These are phyloP conservation scores for Antheraea pernyi DNA, from an alignment of 1,140 invertebrate genomes.

Conservation along the genomic window DNA sequence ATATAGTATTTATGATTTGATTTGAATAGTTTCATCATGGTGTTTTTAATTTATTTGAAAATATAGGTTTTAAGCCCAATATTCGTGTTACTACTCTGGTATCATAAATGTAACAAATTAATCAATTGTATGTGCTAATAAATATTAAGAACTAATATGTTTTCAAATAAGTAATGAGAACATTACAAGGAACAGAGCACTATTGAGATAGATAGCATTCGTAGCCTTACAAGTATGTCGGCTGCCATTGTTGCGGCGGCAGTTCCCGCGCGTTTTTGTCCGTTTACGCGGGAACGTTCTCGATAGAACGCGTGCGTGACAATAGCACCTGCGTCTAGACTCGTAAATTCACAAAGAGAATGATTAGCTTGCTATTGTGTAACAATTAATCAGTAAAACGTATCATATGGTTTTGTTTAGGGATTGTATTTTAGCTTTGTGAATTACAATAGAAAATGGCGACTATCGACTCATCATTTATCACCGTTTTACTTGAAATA, in stretches of 20 bases:
- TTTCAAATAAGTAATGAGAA: constrained; percentile 58
- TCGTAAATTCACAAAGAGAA: constrained; percentile 55
- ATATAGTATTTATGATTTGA: too few relatives aligned
- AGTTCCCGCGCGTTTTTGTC: constrained; percentile 75
- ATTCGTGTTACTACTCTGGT: too few relatives aligned
- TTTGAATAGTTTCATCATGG: too few relatives aligned
- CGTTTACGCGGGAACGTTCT: constrained; percentile 75
- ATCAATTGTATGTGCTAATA: too few relatives aligned
- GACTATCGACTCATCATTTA: too few relatives aligned
- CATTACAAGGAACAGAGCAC: constrained; percentile 55
- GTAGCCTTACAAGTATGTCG: constrained; percentile 66
- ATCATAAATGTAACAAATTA: too few relatives aligned
- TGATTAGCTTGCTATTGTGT: constrained; percentile 65
- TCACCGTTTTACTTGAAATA: too few relatives aligned
- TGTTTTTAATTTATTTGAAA: too few relatives aligned
- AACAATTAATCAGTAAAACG: constrained; percentile 29
- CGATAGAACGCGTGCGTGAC: constrained; percentile 71
- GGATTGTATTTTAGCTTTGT: neutral
- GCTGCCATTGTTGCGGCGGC: constrained; percentile 60
- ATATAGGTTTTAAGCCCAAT: too few relatives aligned
- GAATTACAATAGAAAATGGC: too few relatives aligned
- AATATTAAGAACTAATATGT: too few relatives aligned
- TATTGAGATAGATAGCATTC: constrained; percentile 63
- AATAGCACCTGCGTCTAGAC: constrained; percentile 51
- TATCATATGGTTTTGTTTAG: neutral